Conservation (phyloP, 2,888 invertebrate genomes). For the Hypolimnas misippus region DNA sequence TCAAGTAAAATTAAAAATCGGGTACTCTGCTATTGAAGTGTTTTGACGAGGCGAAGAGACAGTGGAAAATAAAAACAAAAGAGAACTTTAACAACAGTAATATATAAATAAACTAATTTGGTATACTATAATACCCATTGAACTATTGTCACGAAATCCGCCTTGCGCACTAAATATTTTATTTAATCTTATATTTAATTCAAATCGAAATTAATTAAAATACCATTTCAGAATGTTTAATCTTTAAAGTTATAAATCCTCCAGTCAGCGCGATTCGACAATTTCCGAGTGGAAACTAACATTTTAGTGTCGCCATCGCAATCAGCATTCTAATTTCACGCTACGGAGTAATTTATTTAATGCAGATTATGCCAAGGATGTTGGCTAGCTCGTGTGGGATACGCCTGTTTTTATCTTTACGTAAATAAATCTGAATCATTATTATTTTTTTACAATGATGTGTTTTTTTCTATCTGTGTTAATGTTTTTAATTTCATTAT, state of each 20-base stretch:
- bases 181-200: background rate
- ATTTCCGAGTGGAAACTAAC: slow-evolving; percentile 35
- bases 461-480: background rate
- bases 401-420: slow-evolving; percentile 22
- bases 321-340: slow-evolving; percentile 40
- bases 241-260: background rate
- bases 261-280: slow-evolving; percentile 20
- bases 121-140: no score
- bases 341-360: slow-evolving; percentile 34
- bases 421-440: background rate
- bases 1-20: no score
- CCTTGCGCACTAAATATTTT: background rate
- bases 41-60: no score
- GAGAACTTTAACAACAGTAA: no score
- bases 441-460: background rate
- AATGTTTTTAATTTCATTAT: slow-evolving; percentile 7
- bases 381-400: slow-evolving; percentile 29
- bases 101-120: no score
- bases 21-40: no score
- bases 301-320: slow-evolving; percentile 32
- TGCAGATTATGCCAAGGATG: slow-evolving; percentile 33
- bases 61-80: no score
- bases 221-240: background rate
- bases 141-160: no score
- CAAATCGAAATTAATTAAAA: background rate